These are phyloP conservation scores for Umimayanthus chanpuru DNA, from an alignment of 92 coral and sea anemone species.

Conservation along the genomic window DNA sequence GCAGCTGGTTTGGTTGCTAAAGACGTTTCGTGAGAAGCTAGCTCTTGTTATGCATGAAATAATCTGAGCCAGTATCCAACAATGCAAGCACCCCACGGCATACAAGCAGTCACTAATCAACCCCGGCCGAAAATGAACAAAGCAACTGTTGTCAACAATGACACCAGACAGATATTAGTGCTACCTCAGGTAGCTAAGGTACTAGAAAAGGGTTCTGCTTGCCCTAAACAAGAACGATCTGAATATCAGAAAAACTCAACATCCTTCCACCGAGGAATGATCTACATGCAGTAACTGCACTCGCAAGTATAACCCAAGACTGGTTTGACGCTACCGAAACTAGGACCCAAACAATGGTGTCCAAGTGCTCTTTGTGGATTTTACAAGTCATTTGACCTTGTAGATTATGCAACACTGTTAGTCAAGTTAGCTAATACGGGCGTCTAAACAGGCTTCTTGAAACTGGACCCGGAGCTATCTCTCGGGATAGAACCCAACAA, in stretches of 20 bases:
- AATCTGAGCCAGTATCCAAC: conserved; percentile 28
- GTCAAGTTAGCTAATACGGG: conserved; percentile 53
- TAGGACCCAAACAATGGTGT: conserved; percentile 18
- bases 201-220: conserved; percentile 48
- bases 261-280: conserved; percentile 41
- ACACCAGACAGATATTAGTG: not conserved
- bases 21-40: conserved; percentile 4
- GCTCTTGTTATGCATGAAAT: conserved; percentile 35
- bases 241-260: conserved; percentile 19
- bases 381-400: conserved; percentile 53
- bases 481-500: conserved; percentile 8
- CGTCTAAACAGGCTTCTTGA: conserved; percentile 37
- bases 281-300: conserved; percentile 51
- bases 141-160: not conserved
- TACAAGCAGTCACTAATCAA: conserved; percentile 30
- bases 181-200: conserved; percentile 56
- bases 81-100: conserved; percentile 27
- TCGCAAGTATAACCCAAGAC: conserved; percentile 40
- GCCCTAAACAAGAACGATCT: conserved; percentile 34
- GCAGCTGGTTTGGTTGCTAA: conserved; percentile 31
- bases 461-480: conserved; percentile 42
- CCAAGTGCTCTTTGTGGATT: conserved; percentile 50
- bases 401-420: conserved; percentile 46
- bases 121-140: not conserved
- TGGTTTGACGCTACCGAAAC: conserved; percentile 22